Percentiles rank a stretch among this genome's conserved stretches.
phyloP scores from a whole-genome alignment of 2,797 vertebrate species.

The Phalanger gymnotis region DNA sequence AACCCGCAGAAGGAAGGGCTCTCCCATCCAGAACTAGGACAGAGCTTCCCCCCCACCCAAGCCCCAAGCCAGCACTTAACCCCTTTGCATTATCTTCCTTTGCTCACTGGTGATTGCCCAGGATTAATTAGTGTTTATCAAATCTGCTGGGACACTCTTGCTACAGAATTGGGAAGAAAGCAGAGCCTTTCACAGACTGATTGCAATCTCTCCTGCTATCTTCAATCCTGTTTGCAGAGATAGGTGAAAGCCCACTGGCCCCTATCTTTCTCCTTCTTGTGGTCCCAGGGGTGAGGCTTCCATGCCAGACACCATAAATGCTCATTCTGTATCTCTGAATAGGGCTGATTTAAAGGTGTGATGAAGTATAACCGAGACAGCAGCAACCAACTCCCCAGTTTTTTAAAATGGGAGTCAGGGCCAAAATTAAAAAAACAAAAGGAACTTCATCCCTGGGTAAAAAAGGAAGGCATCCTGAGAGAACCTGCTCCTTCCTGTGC shows the following conservation, averaged over 20 bases:
- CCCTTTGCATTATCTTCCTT: neutral
- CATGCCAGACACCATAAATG: slow-evolving; percentile 29
- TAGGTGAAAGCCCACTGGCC: neutral
- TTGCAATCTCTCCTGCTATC: neutral
- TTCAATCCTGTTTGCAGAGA: neutral
- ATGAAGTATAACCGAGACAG: neutral
- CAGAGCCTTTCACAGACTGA: neutral
- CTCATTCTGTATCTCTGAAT: neutral
- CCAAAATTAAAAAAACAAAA: neutral
- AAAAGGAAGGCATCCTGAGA: slow-evolving; percentile 72
- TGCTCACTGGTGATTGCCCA: neutral
- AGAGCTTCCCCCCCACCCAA: neutral
- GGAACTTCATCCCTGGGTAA: slow-evolving; percentile 38
- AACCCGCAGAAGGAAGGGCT: neutral
- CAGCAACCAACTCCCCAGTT: neutral
- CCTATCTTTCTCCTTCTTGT: neutral
- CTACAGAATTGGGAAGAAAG: neutral
- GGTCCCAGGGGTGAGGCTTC: slow-evolving; percentile 32
- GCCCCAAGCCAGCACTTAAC: neutral
- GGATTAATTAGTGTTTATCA: neutral
- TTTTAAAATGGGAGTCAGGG: slow-evolving; percentile 29
- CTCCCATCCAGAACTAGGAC: slow-evolving; percentile 7
- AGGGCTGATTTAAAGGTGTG: slow-evolving; percentile 18
- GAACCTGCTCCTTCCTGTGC: slow-evolving; percentile 59
- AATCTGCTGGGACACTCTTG: neutral